These are phyloP conservation scores for Operophtera brumata DNA, from an alignment of 2,888 invertebrate genomes.

Conservation along the genomic window DNA sequence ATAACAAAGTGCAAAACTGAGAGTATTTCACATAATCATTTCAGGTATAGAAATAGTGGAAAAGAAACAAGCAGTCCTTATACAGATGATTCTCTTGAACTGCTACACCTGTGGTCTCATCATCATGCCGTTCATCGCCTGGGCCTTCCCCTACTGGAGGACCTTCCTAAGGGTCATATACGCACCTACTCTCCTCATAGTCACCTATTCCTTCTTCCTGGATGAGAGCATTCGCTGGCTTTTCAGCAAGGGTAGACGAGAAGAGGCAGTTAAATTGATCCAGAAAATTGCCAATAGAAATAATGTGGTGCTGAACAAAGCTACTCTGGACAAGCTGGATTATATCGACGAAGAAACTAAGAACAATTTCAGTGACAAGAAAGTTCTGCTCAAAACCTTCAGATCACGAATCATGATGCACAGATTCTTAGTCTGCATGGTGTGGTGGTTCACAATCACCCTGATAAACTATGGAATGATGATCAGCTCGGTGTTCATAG, in stretches of 20 bases:
- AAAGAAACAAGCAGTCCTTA: conserved; percentile 64
- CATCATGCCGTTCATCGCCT: conserved; percentile 68
- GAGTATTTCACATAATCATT: not conserved
- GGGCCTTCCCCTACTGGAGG: conserved; percentile 72
- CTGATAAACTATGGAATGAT: conserved; percentile 77
- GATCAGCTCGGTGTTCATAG: conserved; percentile 72
- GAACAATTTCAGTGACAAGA: conserved; percentile 50
- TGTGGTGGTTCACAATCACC: conserved; percentile 75
- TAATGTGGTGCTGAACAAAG: conserved; percentile 52
- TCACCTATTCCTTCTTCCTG: conserved; percentile 64
- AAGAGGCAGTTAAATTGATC: conserved; percentile 56
- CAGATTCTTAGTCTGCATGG: conserved; percentile 66
- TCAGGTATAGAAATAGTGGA: conserved; percentile 72
- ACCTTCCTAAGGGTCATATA: conserved; percentile 68
- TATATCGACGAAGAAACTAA: conserved; percentile 56
- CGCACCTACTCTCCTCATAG: conserved; percentile 64
- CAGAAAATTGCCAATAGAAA: conserved; percentile 67
- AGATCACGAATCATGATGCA: conserved; percentile 68
- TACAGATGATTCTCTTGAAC: conserved; percentile 71
- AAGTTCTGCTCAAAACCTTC: conserved; percentile 64
- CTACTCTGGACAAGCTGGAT: conserved; percentile 53
- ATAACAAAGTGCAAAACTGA: too few relatives aligned
- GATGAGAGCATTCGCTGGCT: conserved; percentile 75
- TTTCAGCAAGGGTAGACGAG: conserved; percentile 66
- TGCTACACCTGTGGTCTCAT: conserved; percentile 69